These are phyloP conservation scores for Smittia sp. DNA, from an alignment of 2,888 invertebrate species.

Conservation along the genomic window DNA sequence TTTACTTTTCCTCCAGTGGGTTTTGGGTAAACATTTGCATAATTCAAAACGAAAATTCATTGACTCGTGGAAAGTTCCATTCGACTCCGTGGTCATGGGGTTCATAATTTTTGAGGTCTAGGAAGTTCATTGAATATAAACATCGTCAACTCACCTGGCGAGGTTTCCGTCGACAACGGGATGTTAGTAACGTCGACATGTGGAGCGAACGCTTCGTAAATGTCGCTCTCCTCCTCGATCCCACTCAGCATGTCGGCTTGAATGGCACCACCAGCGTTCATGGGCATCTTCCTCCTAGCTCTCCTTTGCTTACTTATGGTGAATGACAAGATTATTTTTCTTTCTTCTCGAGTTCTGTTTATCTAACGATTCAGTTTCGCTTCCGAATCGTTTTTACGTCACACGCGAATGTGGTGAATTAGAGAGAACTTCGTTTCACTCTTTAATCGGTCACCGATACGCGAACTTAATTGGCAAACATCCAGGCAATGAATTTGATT, in stretches of 20 bases:
- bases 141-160: constrained; percentile 54
- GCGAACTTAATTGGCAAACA: background rate
- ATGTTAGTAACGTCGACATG: constrained; percentile 79
- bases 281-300: constrained; percentile 48
- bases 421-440: background rate
- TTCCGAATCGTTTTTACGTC: background rate
- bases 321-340: background rate
- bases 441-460: background rate
- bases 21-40: too few species aligned
- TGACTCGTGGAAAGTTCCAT: too few species aligned
- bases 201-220: constrained; percentile 75
- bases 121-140: background rate
- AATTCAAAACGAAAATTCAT: too few species aligned
- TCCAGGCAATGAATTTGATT: background rate
- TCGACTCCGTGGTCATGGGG: too few species aligned
- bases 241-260: constrained; percentile 69
- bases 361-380: background rate
- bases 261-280: constrained; percentile 51
- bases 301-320: background rate
- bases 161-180: constrained; percentile 66
- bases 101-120: too few species aligned
- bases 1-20: too few species aligned
- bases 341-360: background rate
- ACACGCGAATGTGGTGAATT: background rate
- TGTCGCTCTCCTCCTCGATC: constrained; percentile 71